Conservation (phyloP, 2,113 vertebrate genomes). For the Pimephales promelas region DNA sequence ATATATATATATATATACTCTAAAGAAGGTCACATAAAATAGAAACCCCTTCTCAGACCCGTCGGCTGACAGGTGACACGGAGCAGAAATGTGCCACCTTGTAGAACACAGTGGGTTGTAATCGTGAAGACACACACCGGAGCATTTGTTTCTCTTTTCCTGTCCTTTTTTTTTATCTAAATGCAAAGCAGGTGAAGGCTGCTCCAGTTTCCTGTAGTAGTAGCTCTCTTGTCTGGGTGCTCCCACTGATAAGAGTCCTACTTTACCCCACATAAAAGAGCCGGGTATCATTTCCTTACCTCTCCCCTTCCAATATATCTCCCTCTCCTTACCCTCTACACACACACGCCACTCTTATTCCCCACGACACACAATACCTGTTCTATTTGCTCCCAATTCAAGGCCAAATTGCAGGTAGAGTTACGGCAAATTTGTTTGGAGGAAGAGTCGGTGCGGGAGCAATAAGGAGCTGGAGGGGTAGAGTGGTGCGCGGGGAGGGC, state of each 20-base stretch:
- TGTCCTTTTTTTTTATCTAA: conserved; percentile 74
- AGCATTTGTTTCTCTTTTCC: conserved; percentile 69
- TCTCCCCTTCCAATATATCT: conserved; percentile 77
- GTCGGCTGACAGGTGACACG: background rate
- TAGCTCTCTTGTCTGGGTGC: conserved; percentile 80
- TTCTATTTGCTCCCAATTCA: conserved; percentile 90
- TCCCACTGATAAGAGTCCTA: conserved; percentile 82
- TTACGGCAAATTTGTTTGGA: conserved; percentile 99
- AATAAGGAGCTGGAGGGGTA: conserved; percentile 71
- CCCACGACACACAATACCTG: conserved; percentile 83
- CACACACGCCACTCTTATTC: conserved; percentile 61
- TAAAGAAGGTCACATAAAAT: background rate
- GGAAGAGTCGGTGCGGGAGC: conserved; percentile 90
- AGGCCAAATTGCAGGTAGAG: conserved; percentile 97
- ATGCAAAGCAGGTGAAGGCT: conserved; percentile 85
- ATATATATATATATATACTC: background rate
- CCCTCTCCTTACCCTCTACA: conserved; percentile 76
- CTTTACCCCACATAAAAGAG: conserved; percentile 86
- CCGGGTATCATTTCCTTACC: conserved; percentile 84
- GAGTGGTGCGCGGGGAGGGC: conserved; percentile 70
- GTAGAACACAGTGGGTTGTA: conserved; percentile 48
- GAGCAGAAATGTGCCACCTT: conserved; percentile 28
- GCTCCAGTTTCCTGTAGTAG: conserved; percentile 80
- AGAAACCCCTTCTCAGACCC: background rate
- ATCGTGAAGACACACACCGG: conserved; percentile 62